Evolutionary conservation across 2,113 vertebrate species (phyloP).

Genomic region (Etia nguti): DNA sequence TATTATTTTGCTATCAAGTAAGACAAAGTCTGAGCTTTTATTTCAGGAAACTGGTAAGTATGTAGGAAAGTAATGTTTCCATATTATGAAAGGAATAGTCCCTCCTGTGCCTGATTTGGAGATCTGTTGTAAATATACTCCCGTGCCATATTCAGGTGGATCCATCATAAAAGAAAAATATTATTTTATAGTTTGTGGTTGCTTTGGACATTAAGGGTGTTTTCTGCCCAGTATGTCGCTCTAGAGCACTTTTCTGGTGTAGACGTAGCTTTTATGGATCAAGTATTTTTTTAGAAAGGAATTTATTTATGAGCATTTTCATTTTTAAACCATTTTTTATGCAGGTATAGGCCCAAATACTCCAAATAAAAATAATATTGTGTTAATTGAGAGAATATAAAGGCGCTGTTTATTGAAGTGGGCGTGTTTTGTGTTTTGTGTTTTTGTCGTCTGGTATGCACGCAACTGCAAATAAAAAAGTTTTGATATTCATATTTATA

Average conservation of each 20-base stretch:
- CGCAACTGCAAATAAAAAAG: not conserved
- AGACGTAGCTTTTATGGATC: not conserved
- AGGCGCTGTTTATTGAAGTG: not conserved
- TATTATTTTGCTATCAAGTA: not conserved
- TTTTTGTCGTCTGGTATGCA: not conserved
- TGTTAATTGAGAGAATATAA: not conserved
- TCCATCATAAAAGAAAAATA: not conserved
- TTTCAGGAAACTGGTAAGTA: not conserved
- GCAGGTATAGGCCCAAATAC: not conserved
- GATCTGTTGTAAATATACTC: not conserved
- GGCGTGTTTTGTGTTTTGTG: not conserved
- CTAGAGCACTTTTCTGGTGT: not conserved
- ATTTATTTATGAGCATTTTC: not conserved
- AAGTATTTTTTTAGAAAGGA: not conserved
- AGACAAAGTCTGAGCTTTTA: not conserved
- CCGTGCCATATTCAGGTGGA: too few relatives aligned
- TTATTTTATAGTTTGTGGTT: not conserved
- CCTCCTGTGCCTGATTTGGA: not conserved
- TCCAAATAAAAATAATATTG: not conserved
- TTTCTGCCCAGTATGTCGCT: not conserved
- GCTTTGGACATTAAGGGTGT: not conserved
- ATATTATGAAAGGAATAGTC: not conserved
- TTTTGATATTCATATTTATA: not conserved
- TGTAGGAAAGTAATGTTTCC: too few relatives aligned
- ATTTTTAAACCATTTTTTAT: not conserved